Base-by-base conservation (phyloP, 2,888 invertebrate genomes). In the Acronicta psi region DNA sequence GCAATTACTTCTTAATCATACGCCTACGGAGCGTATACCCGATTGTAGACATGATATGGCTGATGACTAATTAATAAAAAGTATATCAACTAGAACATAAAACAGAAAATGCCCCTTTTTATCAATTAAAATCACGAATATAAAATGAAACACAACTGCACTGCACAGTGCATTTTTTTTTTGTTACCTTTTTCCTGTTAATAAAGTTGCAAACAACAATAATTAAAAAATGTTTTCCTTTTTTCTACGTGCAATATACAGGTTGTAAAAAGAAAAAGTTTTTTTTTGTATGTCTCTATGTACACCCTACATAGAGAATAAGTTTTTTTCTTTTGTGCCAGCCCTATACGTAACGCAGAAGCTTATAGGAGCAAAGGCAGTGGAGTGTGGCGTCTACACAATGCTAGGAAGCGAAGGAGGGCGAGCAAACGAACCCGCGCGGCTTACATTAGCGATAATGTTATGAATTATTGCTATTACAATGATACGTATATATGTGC, bases 381-480 rank as follows among this genome's bases (percentile, higher is more conserved):
- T 81, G 77, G 75, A 77, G 79, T 75, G 80, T 73, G 69, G 75
- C 69, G 69, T 73, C 73, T 73, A 78, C 75, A 82, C 79, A 80
- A 80, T 72, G 73, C 72, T 77, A 76, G 71, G 80, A 83, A 82
- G 77, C 73, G 69, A 56, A 79, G 56, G 71, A 73, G 82, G 67
- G 73, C 69, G 49, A 68, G 50, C 63, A 73, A 74, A 77, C 82
- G 80, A 74, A 84, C 82, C 82, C 83, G 79, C 78, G 77, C 79
- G 79, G 82, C 81, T 86, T 87, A 88, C 89, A 89, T 91, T 90
- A 90, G 84, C 87, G 90, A 90, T 90, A 89, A 89, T 89, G 87
- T 90, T 88, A 89, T 91, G 89, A 91, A 86, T 88, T 90, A 91
- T 83, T 77, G 84, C 80, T 55, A 16, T 55, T n/a, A 59, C 62